phyloP scores from a whole-genome alignment of 2,888 invertebrate species.

The Eledona agricola region DNA sequence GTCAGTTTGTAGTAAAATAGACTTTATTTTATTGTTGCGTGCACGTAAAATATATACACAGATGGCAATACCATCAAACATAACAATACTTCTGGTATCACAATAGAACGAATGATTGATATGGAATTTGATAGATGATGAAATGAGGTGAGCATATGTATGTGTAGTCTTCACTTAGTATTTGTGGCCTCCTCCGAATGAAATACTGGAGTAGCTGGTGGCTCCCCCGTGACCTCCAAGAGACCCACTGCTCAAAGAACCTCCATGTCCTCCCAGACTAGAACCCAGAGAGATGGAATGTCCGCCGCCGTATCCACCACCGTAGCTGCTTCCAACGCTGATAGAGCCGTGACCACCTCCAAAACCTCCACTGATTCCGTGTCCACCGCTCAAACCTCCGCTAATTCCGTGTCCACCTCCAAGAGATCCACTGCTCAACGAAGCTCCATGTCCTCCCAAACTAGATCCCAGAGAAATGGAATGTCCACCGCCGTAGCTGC shows the following conservation, averaged over 20 bases:
- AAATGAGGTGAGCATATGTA: constrained; percentile 29
- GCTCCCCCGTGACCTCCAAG: constrained; percentile 46
- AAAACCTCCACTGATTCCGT: constrained; percentile 10
- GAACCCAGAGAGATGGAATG: constrained; percentile 37
- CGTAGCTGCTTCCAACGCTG: constrained; percentile 30
- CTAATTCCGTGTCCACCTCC: constrained; percentile 23
- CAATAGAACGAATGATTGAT: constrained; percentile 35
- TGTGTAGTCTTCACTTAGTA: constrained; percentile 30
- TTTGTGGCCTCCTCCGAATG: constrained; percentile 42
- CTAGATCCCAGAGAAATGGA: constrained; percentile 20
- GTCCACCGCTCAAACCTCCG: constrained; percentile 30
- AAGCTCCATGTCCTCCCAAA: constrained; percentile 23
- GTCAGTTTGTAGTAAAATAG: constrained; percentile 30
- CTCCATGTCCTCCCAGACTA: constrained; percentile 20
- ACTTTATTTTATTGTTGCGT: constrained; percentile 33
- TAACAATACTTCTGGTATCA: constrained; percentile 44
- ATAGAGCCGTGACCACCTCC: constrained; percentile 16
- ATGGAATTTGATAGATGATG: constrained; percentile 33
- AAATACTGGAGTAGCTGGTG: constrained; percentile 47
- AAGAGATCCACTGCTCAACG: constrained; percentile 14
- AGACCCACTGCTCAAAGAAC: constrained; percentile 20
- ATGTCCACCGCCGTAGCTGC: constrained; percentile 33
- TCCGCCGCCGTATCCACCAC: constrained; percentile 35
- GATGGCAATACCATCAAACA: constrained; percentile 34
- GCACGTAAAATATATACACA: constrained; percentile 39